Evolutionary conservation across 1,140 invertebrate species (phyloP), one percentile per base, ranked within the genome.

Genomic region (Piezodorus guildinii): DNA sequence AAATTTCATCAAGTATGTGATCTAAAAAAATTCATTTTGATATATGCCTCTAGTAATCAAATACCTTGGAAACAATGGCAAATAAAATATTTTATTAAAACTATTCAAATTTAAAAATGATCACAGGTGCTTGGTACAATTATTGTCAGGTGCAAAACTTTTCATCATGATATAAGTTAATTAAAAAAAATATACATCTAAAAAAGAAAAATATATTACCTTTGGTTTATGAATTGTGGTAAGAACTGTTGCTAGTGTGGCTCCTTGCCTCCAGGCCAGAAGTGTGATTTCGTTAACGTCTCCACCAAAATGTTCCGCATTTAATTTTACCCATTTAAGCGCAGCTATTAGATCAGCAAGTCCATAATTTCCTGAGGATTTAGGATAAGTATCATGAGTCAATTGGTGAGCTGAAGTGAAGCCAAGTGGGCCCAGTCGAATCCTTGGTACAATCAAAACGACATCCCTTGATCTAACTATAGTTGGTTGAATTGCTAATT

Each of bases 301-400:
- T 0, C 90, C 91, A 1, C 90, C 90, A 70, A 94, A 94, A 72
- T 90, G 79, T 54, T 82, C 80, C 44, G 91, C 90, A 69, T 90
- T 91, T 52, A 83, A 75, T 51, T 89, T 79, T 0, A 93, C 81
- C 90, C 90, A 94, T 59, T 83, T 78, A 1, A 94, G 75, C 0
- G 83, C 88, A 2, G 81, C 79, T 8, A 91, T 72, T 17, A 93
- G 82, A 69, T 94, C 91, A 5, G 85, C 86, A 0, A 92, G 76
- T 0, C 85, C 91, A 71, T 93, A 92, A 70, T 94, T 93, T n/a
- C 90, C 90, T 23, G 89, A 90, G 0, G 84, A 85, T 8, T 75
- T 79, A 0, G 86, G 85, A 72, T 88, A 83, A 19, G 81, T 79
- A 0, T 83, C 75, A 66, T 84, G 79, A 0, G 86, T 83, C 0